These are phyloP conservation scores for Cynodonichthys magdalenae DNA, from an alignment of 2,797 vertebrate genomes.

Conservation along the genomic window DNA sequence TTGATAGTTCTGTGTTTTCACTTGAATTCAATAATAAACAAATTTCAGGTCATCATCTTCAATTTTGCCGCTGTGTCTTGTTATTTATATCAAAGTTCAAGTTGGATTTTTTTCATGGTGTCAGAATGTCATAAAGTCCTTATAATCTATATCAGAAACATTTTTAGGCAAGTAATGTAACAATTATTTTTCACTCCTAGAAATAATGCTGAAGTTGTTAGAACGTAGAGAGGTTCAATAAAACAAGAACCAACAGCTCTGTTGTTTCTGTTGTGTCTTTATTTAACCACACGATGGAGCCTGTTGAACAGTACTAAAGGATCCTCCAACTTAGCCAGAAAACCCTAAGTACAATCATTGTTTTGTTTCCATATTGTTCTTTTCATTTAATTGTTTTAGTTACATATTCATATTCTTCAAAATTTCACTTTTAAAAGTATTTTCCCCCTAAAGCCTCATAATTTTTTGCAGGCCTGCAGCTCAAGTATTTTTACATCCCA, in stretches of 20 bases:
- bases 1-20: too few relatives aligned
- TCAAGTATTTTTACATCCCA: too few relatives aligned
- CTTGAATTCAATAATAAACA: too few relatives aligned
- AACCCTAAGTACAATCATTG: slow-evolving; percentile 3
- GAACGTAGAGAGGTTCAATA: neutral
- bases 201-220: neutral
- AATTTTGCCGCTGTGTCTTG: too few relatives aligned
- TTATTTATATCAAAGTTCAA: too few relatives aligned
- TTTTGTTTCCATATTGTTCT: neutral
- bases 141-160: too few relatives aligned
- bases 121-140: too few relatives aligned
- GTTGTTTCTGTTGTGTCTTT: slow-evolving; percentile 18
- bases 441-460: neutral
- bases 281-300: slow-evolving; percentile 63
- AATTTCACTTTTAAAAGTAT: neutral
- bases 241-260: neutral
- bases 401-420: too few relatives aligned
- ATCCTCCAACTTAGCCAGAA: neutral
- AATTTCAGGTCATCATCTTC: too few relatives aligned
- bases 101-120: too few relatives aligned
- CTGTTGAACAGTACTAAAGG: slow-evolving; percentile 26
- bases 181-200: neutral
- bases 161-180: too few relatives aligned
- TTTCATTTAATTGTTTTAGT: neutral
- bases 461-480: neutral